Conservation (phyloP, 2,113 vertebrate genomes). For the Argyrosomus japonicus region DNA sequence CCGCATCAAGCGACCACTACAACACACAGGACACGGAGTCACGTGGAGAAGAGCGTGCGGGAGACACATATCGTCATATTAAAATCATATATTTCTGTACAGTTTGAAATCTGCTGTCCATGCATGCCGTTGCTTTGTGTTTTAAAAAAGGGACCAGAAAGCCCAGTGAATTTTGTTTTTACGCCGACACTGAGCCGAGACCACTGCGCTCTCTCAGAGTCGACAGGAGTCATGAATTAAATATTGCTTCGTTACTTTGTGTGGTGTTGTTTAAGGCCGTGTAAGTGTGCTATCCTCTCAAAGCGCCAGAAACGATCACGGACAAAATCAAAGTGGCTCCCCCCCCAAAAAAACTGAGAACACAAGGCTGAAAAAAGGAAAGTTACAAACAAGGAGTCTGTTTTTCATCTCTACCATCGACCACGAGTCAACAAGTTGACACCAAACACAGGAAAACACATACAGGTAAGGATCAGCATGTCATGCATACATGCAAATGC, state of each 20-base stretch:
- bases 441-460: conserved; percentile 30
- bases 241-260: conserved; percentile 42
- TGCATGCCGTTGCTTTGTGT: conserved; percentile 1
- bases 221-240: conserved; percentile 60
- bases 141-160: background rate
- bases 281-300: conserved; percentile 19
- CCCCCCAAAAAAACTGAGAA: conserved; percentile 36
- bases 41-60: background rate
- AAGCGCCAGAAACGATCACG: conserved; percentile 1
- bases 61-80: background rate
- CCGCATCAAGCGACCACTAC: conserved; percentile 90
- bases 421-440: conserved; percentile 21
- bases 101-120: background rate
- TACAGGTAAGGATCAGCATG: conserved; percentile 1
- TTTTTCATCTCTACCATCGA: conserved; percentile 14
- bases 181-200: conserved; percentile 4
- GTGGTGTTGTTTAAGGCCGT: conserved; percentile 56
- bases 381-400: conserved; percentile 16
- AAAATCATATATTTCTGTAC: background rate
- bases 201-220: conserved; percentile 9
- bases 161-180: background rate
- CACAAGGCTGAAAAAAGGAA: conserved; percentile 49
- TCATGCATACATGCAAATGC: conserved; percentile 70
- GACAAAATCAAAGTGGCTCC: conserved; percentile 38
- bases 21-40: conserved; percentile 4